Conservation (phyloP, 2,113 vertebrate species). For the Bombycilla garrulus region DNA sequence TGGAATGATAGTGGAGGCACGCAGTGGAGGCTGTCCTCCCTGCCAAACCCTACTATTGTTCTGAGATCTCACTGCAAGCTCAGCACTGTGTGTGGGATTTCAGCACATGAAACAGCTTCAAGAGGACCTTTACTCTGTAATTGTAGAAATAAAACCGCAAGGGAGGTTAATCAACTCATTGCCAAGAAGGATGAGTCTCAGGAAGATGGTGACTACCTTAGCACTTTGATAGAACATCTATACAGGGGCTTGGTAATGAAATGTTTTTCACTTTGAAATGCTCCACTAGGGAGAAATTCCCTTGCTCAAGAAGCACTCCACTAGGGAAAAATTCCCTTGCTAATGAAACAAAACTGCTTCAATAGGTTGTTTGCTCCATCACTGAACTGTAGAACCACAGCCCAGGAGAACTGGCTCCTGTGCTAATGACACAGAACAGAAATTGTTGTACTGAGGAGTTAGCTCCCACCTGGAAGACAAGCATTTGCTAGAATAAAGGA, state of each 20-base stretch:
- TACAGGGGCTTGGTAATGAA: neutral
- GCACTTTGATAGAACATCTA: neutral
- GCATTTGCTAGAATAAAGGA: neutral
- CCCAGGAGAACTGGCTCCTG: neutral
- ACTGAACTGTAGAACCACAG: neutral
- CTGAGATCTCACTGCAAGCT: neutral
- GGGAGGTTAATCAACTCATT: neutral
- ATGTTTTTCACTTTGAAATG: conserved; percentile 4
- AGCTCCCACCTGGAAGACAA: conserved; percentile 4
- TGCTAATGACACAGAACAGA: neutral
- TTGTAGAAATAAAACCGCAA: neutral
- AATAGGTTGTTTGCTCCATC: conserved; percentile 1
- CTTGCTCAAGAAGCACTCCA: conserved; percentile 37
- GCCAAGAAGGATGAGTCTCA: neutral
- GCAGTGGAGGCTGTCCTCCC: neutral
- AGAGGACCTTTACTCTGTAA: neutral
- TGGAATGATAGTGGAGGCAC: neutral
- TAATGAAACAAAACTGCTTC: conserved; percentile 48
- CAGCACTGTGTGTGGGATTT: neutral
- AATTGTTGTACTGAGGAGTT: neutral
- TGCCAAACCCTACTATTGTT: neutral
- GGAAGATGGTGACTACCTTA: conserved; percentile 21
- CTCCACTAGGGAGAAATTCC: conserved; percentile 40
- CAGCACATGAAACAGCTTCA: neutral
- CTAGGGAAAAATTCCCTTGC: conserved; percentile 35